phyloP scores from a whole-genome alignment of 2,888 invertebrate species.

The Cephus pygmeus region DNA sequence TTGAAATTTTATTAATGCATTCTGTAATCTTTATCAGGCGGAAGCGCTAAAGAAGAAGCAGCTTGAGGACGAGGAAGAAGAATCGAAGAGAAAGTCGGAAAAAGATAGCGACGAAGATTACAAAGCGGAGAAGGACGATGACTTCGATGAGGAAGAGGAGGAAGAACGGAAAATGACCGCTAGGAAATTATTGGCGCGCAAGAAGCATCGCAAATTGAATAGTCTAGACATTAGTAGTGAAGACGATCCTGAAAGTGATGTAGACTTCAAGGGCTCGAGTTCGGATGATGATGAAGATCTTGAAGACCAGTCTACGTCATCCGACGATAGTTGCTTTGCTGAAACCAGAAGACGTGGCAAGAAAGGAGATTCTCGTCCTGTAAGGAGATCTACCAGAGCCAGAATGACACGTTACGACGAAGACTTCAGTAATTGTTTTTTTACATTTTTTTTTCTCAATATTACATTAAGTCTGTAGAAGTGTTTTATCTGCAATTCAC shows the following conservation, averaged over 20 bases:
- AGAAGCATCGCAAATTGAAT: constrained; percentile 82
- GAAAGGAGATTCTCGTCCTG: constrained; percentile 65
- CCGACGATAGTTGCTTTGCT: constrained; percentile 70
- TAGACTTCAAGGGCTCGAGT: constrained; percentile 90
- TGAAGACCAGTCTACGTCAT: constrained; percentile 68
- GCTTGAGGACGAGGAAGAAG: constrained; percentile 67
- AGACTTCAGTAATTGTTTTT: constrained; percentile 68
- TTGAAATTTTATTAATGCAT: not conserved
- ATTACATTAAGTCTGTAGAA: not conserved
- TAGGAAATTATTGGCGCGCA: constrained; percentile 45
- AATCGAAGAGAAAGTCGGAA: constrained; percentile 50
- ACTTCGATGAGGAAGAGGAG: constrained; percentile 55
- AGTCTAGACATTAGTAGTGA: constrained; percentile 84
- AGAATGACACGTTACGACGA: constrained; percentile 69
- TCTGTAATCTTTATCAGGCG: constrained; percentile 25
- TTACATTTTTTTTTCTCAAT: constrained; percentile 12
- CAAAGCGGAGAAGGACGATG: constrained; percentile 56
- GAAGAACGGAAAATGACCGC: constrained; percentile 53
- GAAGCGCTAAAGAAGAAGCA: constrained; percentile 44
- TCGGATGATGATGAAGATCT: constrained; percentile 71
- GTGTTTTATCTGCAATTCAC: not conserved
- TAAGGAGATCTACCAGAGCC: constrained; percentile 70
- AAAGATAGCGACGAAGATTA: constrained; percentile 62
- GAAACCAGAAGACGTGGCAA: constrained; percentile 66
- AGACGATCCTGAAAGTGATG: constrained; percentile 86